Base-by-base conservation (phyloP, 2,113 vertebrate species). In the Verasper variegatus region DNA sequence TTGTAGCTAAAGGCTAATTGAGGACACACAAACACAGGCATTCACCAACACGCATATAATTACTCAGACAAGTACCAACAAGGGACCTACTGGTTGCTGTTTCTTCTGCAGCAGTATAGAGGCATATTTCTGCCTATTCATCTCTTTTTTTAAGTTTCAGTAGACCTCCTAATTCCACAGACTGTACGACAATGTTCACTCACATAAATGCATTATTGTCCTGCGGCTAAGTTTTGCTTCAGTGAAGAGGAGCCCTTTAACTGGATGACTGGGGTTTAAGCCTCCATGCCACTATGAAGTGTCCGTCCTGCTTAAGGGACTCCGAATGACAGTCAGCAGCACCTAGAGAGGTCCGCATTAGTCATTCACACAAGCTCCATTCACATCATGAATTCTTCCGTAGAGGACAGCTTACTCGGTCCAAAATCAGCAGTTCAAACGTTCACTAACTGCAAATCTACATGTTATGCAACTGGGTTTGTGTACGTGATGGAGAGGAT, bases 231-330 rank as follows among this genome's bases (percentile, higher is more conserved):
- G 58, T 73, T 8, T 27, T 62, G 52, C 21, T 5, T 27, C 35
- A 55, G 8, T 76, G 65, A 73, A 58, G 31, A 54, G 60, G 55
- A 49, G 5, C 57, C 4, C n/a, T 59, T 23, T 57, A 23, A 63
- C 31, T 54, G 56, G 54, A 75, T 73, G 79, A 78, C 62, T 77
- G 59, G 63, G 47, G 49, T 86, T 79, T 63, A 81, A 82, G 67
- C 70, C 78, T 65, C 71, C 26, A 13, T 76, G 68, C 68, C 79
- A 69, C 31, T 8, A 8, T 54, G n/a, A 37, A 70, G 23, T 60
- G 59, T 51, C n/a, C 13, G 10, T 40, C 26, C 64, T 58, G 45
- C 76, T 62, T 17, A 76, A 51, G 55, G 55, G 56, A 62, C 69
- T 74, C 77, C 74, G 54, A 82, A 81, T 69, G 45, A 74, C 35